Conservation (phyloP, 1,140 invertebrate species). For the Musca domestica region DNA sequence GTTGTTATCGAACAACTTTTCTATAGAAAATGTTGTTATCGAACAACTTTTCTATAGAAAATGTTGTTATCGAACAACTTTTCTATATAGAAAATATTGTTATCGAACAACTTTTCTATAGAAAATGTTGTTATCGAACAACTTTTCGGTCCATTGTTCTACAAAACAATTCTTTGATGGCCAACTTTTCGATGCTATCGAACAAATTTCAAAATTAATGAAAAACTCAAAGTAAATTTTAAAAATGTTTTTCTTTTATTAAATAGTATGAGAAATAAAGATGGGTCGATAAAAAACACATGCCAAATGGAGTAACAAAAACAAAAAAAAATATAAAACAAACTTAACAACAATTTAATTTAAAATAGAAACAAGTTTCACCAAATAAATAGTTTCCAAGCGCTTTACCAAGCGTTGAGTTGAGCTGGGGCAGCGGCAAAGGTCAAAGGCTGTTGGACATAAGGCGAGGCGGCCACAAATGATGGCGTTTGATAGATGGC, state of each 20-base stretch:
- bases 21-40: background rate
- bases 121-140: no score
- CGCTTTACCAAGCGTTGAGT: constrained; percentile 24
- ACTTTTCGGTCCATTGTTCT: no score
- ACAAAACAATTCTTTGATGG: no score
- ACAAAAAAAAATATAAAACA: no score
- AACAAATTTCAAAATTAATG: no score
- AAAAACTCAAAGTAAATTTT: no score
- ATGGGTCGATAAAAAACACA: constrained; percentile 1
- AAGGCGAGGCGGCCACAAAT: constrained; percentile 28
- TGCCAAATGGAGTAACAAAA: background rate
- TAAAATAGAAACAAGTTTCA: background rate
- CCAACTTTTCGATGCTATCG: no score
- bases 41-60: background rate
- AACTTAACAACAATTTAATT: background rate
- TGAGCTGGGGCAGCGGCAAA: constrained; percentile 22
- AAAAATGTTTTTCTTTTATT: background rate
- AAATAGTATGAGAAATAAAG: constrained; percentile 15
- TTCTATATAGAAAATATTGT: background rate
- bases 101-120: no score
- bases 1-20: background rate
- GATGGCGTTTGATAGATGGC: constrained; percentile 27
- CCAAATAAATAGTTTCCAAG: background rate
- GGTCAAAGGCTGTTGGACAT: constrained; percentile 14
- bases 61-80: background rate